These are phyloP conservation scores for Quiscalus mexicanus DNA, from an alignment of 2,113 vertebrate genomes.

Conservation along the genomic window DNA sequence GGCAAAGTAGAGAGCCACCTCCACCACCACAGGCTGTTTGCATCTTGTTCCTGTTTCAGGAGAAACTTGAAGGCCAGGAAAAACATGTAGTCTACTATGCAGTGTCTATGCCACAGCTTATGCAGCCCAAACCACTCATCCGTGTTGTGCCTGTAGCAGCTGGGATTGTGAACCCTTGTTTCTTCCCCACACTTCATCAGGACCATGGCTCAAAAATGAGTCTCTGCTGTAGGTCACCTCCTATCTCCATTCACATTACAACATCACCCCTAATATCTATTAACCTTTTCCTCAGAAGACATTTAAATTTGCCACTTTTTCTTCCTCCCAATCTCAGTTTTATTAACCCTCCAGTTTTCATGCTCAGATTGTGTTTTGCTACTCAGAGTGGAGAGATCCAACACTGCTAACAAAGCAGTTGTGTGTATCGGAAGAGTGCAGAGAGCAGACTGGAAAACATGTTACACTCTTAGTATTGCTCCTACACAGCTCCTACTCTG, in stretches of 20 bases:
- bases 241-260: background rate
- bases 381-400: background rate
- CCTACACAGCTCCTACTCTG: background rate
- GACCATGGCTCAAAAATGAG: background rate
- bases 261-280: rapidly evolving
- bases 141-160: background rate
- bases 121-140: background rate
- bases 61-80: background rate
- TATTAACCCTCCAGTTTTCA: background rate
- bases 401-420: background rate
- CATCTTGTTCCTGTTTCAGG: background rate
- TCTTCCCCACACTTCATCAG: background rate
- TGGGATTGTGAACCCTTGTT: background rate
- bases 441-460: background rate
- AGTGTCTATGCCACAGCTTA: background rate
- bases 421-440: background rate
- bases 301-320: background rate
- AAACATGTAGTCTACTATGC: background rate
- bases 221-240: background rate
- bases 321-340: background rate
- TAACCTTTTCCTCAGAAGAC: background rate
- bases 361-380: background rate
- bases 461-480: background rate
- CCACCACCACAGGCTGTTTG: background rate
- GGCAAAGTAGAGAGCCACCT: background rate